Evolutionary conservation across 35 echinoderm and acorn worm genomes (phyloP).

Genomic region (Ptychodera flava): DNA sequence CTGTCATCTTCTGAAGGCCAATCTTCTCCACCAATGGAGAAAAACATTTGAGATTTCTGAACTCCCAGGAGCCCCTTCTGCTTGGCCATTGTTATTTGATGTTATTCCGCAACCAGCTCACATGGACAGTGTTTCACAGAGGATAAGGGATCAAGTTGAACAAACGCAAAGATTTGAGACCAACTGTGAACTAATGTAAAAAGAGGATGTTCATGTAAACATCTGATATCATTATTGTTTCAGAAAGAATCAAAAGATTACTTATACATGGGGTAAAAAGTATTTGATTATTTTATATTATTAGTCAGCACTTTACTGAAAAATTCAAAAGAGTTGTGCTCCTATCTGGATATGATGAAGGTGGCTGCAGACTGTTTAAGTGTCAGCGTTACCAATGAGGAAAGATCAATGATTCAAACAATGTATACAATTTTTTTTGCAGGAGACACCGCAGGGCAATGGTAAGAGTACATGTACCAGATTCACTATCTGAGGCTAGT

Average conservation of each 20-base stretch:
- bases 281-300: no score
- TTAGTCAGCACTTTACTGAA: neutral
- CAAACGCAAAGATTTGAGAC: neutral
- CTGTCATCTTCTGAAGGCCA: conserved; percentile 5
- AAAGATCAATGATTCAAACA: neutral
- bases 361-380: neutral
- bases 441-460: neutral
- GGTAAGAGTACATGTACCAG: neutral
- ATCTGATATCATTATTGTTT: no score
- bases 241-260: no score
- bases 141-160: neutral
- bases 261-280: no score
- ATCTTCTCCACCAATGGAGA: neutral
- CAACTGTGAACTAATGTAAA: neutral
- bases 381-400: neutral
- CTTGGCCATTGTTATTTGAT: neutral
- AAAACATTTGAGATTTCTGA: neutral
- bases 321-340: neutral
- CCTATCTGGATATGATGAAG: neutral
- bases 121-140: neutral
- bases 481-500: neutral
- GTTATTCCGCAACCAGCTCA: neutral
- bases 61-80: conserved; percentile 1
- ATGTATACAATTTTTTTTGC: neutral
- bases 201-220: neutral